Percentiles rank a stretch among this genome's conserved stretches.
These are phyloP conservation scores for Myotis myotis DNA, from an alignment of 2,797 vertebrate genomes.

Conservation along the genomic window DNA sequence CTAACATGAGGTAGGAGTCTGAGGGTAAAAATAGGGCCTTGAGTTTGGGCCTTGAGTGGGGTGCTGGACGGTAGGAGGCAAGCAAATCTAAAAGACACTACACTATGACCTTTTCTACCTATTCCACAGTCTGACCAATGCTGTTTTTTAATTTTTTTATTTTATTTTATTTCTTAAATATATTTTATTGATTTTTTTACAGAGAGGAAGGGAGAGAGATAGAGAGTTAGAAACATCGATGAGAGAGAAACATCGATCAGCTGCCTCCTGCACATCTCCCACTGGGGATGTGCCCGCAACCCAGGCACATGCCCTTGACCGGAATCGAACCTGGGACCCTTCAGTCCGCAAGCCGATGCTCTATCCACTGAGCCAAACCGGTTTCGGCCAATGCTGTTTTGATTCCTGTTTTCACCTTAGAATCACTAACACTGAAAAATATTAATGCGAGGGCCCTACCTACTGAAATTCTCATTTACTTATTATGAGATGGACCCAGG, in stretches of 20 bases:
- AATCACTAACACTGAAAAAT: not conserved
- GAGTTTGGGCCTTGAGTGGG: not conserved
- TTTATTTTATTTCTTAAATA: no score
- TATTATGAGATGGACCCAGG: not conserved
- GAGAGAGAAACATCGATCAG: no score
- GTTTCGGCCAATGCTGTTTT: not conserved
- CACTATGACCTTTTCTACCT: not conserved
- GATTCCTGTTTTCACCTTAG: not conserved
- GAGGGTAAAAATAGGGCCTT: not conserved
- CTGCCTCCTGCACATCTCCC: no score
- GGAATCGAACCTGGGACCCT: no score
- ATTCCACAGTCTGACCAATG: not conserved
- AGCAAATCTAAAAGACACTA: not conserved
- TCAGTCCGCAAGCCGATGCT: no score
- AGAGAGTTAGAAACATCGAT: no score
- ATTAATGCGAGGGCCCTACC: not conserved
- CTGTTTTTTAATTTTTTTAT: not conserved
- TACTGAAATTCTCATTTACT: constrained; percentile 34
- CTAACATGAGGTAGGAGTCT: not conserved
- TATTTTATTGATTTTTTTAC: no score
- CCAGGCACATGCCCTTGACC: no score
- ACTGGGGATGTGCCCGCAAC: no score
- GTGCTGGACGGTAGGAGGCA: not conserved
- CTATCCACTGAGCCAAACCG: no score
- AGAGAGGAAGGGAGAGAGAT: no score